Base-by-base conservation (phyloP, 2,888 invertebrate species). In the Eupelmus urozonus region DNA sequence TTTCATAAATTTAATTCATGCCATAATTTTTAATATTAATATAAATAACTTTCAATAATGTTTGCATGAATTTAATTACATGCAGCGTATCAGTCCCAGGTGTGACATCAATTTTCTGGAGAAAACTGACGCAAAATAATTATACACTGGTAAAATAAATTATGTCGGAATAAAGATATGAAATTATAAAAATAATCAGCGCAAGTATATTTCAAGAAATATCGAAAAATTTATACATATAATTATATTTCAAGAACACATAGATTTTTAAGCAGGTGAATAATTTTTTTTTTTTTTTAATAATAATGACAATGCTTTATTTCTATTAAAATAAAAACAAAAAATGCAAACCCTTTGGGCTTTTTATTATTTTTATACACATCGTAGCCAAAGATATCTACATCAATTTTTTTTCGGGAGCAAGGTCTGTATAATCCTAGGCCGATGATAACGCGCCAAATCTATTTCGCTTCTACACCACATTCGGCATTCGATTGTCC, bases 401-500 rank as follows among this genome's bases (percentile, higher is more conserved):
- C n/a, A n/a, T n/a, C n/a, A n/a, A n/a, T 34, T 34, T 9, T 34
- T 34, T 59, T 34, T 59, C 34, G n/a, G 29, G 18, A 29, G 59
- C 59, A 59, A 59, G 59, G 59, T 59, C 59, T n/a, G 25, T n/a
- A 18, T 59, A 27, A 57, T 59, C 29, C 18, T 23, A 34, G 34
- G 34, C n/a, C 18, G 11, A 57, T 57, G 59, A 59, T 59, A 59
- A 59, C 63, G 25, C 49, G 65, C n/a, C 65, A 65, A 49, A 65
- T 45, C 49, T 49, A 49, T 49, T 49, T n/a, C n/a, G 27, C 65
- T 23, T n/a, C 16, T 3, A 34, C 34, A 34, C 3, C 3, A 9
- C 34, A 34, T n/a, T n/a, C n/a, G n/a, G n/a, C n/a, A n/a, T n/a
- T n/a, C n/a, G n/a, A n/a, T n/a, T n/a, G n/a, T n/a, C n/a, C n/a